Base-by-base conservation (phyloP, 92 coral and sea anemone species). In the Metridium senile region DNA sequence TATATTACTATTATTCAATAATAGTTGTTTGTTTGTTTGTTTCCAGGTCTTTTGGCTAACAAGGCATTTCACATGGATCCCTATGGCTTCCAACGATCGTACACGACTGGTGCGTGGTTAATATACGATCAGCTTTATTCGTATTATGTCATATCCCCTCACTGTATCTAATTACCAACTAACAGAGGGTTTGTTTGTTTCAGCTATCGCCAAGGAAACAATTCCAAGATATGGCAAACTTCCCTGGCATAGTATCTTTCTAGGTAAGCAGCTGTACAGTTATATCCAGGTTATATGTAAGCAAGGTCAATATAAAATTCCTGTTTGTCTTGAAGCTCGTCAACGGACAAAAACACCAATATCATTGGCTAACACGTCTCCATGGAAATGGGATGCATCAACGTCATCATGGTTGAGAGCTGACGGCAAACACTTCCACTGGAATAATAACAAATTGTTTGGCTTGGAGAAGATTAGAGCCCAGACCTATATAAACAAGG, bases 161-260 rank as follows among this genome's bases (percentile, higher is more conserved):
- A 13, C 49, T 39, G 49, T 13, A 39, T 39, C 13, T 39, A 13
- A 4, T 22, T 62, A 20, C 17, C 47, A 11, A 30, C 33, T n/a
- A 23, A 6, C 64, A 27, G 26, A 30, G 46, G 26, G 16, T 27
- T 27, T 59, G 4, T 59, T 22, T 22, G 17, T 22, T 59, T 23
- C 22, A 75, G 80, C 54, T 3, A 65, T 77, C 16, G 54, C 47
- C 32, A 79, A 79, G 13, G 58, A 69, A 8, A n/a, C 17, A 6
- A 70, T 79, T 49, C 84, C 84, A 7, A 56, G 70, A 32, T 79
- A 52, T 70, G 84, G 84, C 7, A 54, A 56, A 33, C 53, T 79
- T 11, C 84, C 84, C 28, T 79, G 84, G 84, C 52, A 25, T 21
- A 19, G 18, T 43, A 68, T 79, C 0, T 27, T 79, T 30, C 67